These are phyloP conservation scores for Chrysogorgia sp. DNA, from an alignment of 92 coral and sea anemone species.

Conservation along the genomic window DNA sequence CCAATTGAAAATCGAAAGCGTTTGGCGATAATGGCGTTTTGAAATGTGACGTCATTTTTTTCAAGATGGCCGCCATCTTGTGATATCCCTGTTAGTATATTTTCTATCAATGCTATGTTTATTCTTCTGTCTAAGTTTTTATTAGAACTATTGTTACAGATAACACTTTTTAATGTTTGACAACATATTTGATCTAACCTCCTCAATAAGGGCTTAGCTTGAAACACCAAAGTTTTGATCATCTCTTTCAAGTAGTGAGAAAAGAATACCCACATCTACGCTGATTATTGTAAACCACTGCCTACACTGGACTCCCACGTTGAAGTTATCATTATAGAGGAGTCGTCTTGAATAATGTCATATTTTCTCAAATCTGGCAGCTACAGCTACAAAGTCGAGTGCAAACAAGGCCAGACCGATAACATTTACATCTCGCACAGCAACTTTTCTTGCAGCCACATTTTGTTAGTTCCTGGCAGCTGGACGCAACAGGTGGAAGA, in stretches of 20 bases:
- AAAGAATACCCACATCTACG: too few relatives aligned
- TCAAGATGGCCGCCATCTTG: background rate
- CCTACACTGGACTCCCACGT: conserved; percentile 8
- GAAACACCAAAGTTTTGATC: too few relatives aligned
- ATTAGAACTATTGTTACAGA: conserved; percentile 26
- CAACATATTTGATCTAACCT: too few relatives aligned
- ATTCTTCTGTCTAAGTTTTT: background rate
- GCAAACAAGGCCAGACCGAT: conserved; percentile 52
- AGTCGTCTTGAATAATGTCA: conserved; percentile 11
- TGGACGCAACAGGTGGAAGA: conserved; percentile 56
- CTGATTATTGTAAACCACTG: too few relatives aligned
- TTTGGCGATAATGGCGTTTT: conserved; percentile 25
- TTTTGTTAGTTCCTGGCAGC: conserved; percentile 53
- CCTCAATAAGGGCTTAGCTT: too few relatives aligned
- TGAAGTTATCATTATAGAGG: conserved; percentile 2
- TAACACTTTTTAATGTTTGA: background rate
- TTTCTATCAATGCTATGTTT: too few relatives aligned
- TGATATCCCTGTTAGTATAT: too few relatives aligned
- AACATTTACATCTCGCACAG: conserved; percentile 47
- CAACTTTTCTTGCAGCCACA: conserved; percentile 55
- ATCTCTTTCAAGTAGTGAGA: too few relatives aligned
- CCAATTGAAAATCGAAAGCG: conserved; percentile 30
- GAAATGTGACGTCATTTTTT: conserved; percentile 36
- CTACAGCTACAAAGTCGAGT: conserved; percentile 58
- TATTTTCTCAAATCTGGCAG: conserved; percentile 48